A percentile compares a stretch with the other conserved stretches of the same genome.
Evolutionary conservation across 64 coral and sea anemone species (phyloP).

Genomic region (Montipora cactus): DNA sequence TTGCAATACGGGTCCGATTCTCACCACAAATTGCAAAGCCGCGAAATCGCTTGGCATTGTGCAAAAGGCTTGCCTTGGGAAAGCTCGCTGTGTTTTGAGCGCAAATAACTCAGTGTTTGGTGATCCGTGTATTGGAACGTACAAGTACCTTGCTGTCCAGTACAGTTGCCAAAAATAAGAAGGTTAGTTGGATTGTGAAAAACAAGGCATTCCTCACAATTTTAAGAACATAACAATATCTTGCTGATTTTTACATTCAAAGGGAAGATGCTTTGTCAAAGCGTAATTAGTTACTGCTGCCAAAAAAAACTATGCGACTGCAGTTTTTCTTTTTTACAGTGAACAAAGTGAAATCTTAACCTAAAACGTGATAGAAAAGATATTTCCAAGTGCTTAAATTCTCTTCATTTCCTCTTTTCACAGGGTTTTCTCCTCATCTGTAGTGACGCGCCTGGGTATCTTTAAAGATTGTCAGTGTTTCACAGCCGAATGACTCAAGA

Average conservation of each 20-base stretch:
- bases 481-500: no score
- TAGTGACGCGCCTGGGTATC: no score
- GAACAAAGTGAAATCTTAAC: no score
- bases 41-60: not conserved
- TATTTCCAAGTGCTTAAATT: no score
- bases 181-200: not conserved
- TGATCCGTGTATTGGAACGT: constrained; percentile 32
- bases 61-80: constrained; percentile 13
- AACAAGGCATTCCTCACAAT: not conserved
- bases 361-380: no score
- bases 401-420: no score
- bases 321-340: no score
- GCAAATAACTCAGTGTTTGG: constrained; percentile 49
- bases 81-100: constrained; percentile 42
- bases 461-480: no score
- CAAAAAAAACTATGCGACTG: no score
- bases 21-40: not conserved
- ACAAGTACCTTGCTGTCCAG: constrained; percentile 41
- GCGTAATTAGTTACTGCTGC: no score
- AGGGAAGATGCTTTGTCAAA: no score
- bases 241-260: not conserved
- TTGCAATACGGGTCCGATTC: not conserved
- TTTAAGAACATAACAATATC: not conserved
- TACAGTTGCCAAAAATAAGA: not conserved
- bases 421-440: no score